Evolutionary conservation across 2,888 invertebrate species (phyloP).

Genomic region (Anthophora plumipes): DNA sequence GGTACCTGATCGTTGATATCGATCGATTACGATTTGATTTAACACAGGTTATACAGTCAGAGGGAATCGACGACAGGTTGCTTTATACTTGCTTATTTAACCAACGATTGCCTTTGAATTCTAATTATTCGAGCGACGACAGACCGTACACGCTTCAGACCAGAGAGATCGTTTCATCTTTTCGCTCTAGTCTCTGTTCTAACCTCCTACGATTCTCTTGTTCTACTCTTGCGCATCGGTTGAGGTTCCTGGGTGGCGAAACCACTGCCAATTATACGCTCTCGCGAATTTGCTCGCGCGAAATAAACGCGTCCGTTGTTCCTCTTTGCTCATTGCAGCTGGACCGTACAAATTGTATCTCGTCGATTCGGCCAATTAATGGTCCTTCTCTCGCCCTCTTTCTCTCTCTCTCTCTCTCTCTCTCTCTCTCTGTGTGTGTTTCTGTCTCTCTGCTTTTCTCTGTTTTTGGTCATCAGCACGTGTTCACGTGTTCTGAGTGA

Average conservation of each 20-base stretch:
- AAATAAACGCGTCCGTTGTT: conserved; percentile 35
- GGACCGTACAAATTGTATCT: conserved; percentile 40
- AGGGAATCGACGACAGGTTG: neutral
- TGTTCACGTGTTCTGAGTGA: too few species aligned
- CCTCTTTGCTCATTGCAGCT: conserved; percentile 9
- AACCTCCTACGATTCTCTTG: conserved; percentile 17
- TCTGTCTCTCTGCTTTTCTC: neutral
- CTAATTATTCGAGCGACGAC: conserved; percentile 32
- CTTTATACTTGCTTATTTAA: conserved; percentile 44
- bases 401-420: too few species aligned
- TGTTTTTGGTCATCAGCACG: conserved; percentile 8
- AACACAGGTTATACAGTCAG: conserved; percentile 11
- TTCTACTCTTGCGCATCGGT: neutral
- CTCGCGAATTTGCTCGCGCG: conserved; percentile 40
- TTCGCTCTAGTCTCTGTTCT: too few species aligned
- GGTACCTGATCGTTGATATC: neutral
- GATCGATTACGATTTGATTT: neutral
- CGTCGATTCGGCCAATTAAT: conserved; percentile 56
- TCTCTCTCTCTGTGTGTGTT: too few species aligned
- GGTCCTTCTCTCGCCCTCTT: too few species aligned
- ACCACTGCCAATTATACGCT: conserved; percentile 47
- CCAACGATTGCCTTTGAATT: conserved; percentile 42
- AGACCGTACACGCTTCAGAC: conserved; percentile 8
- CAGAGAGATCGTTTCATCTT: conserved; percentile 33
- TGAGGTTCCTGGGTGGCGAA: conserved; percentile 3